Conservation (phyloP, 2,888 invertebrate genomes). For the Junonia oenone region DNA sequence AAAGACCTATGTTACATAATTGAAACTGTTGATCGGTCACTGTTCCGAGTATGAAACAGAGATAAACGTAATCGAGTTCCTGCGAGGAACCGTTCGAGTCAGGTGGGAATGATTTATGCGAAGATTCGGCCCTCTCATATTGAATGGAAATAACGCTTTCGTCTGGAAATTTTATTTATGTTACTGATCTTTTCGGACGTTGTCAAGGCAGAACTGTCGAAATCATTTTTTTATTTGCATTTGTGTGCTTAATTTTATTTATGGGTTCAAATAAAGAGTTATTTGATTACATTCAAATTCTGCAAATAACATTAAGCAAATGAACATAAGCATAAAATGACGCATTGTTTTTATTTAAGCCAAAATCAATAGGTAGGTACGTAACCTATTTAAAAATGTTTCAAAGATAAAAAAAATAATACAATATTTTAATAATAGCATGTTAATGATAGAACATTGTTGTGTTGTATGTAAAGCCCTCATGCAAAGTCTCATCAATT, state of each 20-base stretch:
- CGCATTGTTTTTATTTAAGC: no score
- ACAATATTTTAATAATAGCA: no score
- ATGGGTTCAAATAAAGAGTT: no score
- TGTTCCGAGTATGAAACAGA: slow-evolving; percentile 19
- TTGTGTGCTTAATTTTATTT: no score
- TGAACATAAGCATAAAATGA: no score
- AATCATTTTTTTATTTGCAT: no score
- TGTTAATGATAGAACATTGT: neutral
- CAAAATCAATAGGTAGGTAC: no score
- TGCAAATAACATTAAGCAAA: no score
- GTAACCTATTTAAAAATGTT: no score
- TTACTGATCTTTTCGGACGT: neutral
- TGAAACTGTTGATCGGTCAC: neutral
- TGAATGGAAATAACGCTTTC: slow-evolving; percentile 18
- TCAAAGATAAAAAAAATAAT: no score
- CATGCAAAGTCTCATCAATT: slow-evolving; percentile 9
- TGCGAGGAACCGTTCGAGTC: slow-evolving; percentile 22
- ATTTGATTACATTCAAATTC: no score
- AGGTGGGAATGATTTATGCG: slow-evolving; percentile 28
- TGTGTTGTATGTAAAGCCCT: slow-evolving; percentile 1
- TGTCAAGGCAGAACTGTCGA: no score
- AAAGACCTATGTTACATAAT: neutral
- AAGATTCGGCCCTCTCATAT: slow-evolving; percentile 20
- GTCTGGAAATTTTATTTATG: slow-evolving; percentile 15
- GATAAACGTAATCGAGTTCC: slow-evolving; percentile 29